phyloP scores from a whole-genome alignment of 2,888 invertebrate species.

The Sturmia bella region DNA sequence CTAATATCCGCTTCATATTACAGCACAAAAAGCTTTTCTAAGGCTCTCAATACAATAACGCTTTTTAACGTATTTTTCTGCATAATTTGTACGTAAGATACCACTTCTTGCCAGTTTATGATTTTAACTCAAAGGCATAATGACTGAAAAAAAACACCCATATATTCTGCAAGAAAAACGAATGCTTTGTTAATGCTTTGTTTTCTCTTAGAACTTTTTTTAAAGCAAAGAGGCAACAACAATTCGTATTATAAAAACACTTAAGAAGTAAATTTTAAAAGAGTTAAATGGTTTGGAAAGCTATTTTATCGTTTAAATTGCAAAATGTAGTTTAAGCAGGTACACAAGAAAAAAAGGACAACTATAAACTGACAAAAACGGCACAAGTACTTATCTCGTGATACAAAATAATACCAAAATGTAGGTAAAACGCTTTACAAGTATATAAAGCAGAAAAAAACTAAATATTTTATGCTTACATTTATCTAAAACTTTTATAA shows the following conservation, averaged over 20 bases:
- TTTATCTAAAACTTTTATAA: too few species aligned
- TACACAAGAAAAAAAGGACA: conserved; percentile 51
- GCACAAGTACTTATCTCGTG: not conserved
- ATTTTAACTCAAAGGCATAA: too few species aligned
- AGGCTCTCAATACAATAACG: too few species aligned
- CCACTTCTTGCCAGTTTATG: too few species aligned
- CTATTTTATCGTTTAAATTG: conserved; percentile 46
- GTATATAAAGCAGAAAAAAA: not conserved
- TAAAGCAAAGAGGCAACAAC: not conserved
- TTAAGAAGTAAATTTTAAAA: conserved; percentile 65
- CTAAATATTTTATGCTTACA: too few species aligned
- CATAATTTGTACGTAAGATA: too few species aligned
- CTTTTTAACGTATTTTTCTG: too few species aligned
- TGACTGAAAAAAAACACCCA: too few species aligned
- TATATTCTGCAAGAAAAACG: too few species aligned
- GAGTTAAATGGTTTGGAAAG: conserved; percentile 71
- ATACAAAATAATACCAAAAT: conserved; percentile 15
- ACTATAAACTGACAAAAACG: conserved; percentile 26
- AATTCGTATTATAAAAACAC: conserved; percentile 42
- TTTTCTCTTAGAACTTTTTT: conserved; percentile 35
- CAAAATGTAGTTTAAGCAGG: conserved; percentile 41
- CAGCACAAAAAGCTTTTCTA: too few species aligned
- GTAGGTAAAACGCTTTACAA: conserved; percentile 39
- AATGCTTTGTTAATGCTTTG: conserved; percentile 13
- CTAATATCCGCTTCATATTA: too few species aligned